phyloP scores from a whole-genome alignment of 2,113 vertebrate genomes.

The Acrocephalus kingi region DNA sequence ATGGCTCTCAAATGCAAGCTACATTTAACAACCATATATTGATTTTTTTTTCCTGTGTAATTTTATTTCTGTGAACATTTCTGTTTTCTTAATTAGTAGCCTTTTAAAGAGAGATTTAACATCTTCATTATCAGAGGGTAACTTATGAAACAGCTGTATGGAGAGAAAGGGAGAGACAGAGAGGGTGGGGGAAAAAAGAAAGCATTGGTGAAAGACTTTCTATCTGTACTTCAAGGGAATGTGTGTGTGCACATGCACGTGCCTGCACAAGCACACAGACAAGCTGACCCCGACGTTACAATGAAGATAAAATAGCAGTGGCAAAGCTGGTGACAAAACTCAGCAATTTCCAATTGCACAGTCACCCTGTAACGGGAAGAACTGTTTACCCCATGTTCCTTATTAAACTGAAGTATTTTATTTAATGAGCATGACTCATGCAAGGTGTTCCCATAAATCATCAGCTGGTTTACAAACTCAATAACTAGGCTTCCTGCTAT shows the following conservation, averaged over 20 bases:
- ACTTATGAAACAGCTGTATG: conserved; percentile 52
- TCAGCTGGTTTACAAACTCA: conserved; percentile 97
- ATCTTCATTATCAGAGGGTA: conserved; percentile 67
- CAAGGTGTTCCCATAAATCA: conserved; percentile 98
- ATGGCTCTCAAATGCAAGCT: conserved; percentile 73
- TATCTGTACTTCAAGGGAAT: neutral
- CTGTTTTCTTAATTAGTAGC: conserved; percentile 82
- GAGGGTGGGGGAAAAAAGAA: neutral
- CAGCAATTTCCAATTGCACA: conserved; percentile 73
- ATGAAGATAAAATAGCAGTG: conserved; percentile 64
- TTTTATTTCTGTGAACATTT: conserved; percentile 80
- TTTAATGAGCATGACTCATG: conserved; percentile 93
- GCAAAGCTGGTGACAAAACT: conserved; percentile 72
- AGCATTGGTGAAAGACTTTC: neutral
- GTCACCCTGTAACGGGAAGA: conserved; percentile 77
- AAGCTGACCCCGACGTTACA: conserved; percentile 8
- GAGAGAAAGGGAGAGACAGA: neutral
- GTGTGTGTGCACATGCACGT: neutral
- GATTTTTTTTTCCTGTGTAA: conserved; percentile 70
- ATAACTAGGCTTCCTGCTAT: conserved; percentile 96
- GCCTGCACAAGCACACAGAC: neutral
- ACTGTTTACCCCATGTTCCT: conserved; percentile 82
- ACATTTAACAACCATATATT: conserved; percentile 79
- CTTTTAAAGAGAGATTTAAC: conserved; percentile 77
- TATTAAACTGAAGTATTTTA: conserved; percentile 88